phyloP scores from a whole-genome alignment of 1,140 invertebrate genomes.

The Brachystomella parvula region DNA sequence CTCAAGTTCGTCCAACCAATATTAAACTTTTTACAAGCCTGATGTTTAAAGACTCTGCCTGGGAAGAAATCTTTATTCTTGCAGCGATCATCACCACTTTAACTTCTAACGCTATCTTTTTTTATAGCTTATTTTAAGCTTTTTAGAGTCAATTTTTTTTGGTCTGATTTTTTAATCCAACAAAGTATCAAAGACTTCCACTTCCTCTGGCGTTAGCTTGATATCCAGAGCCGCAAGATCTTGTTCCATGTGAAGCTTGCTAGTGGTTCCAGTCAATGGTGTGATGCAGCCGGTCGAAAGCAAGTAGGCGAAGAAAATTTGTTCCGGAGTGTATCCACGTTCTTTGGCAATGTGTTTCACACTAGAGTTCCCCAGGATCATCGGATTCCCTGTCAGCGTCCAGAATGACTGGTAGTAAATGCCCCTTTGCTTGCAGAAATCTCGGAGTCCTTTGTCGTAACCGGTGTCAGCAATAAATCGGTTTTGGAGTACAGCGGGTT shows the following conservation, averaged over 20 bases:
- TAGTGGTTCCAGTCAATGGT: slow-evolving; percentile 32
- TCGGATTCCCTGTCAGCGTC: slow-evolving; percentile 36
- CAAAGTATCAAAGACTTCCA: slow-evolving; percentile 17
- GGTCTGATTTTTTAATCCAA: slow-evolving; percentile 9
- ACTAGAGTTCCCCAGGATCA: slow-evolving; percentile 8
- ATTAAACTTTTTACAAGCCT: too few species aligned
- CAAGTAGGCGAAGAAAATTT: slow-evolving; percentile 36
- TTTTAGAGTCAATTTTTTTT: too few species aligned
- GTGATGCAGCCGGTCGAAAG: slow-evolving; percentile 14
- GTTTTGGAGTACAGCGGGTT: slow-evolving; percentile 37
- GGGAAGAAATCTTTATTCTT: too few species aligned
- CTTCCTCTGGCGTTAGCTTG: slow-evolving; percentile 18
- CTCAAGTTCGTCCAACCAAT: too few species aligned
- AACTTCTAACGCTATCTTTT: too few species aligned
- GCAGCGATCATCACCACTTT: too few species aligned
- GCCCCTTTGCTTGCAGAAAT: slow-evolving; percentile 31
- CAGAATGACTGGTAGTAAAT: slow-evolving; percentile 37
- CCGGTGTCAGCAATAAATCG: slow-evolving; percentile 26
- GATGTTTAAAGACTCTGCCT: too few species aligned
- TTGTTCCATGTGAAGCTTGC: slow-evolving; percentile 28
- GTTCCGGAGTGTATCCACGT: slow-evolving; percentile 20
- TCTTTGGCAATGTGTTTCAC: slow-evolving; percentile 23
- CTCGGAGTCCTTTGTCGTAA: slow-evolving; percentile 24
- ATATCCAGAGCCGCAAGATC: slow-evolving; percentile 29
- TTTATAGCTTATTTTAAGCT: too few species aligned